Conservation (phyloP, 2,113 vertebrate genomes). For the Cygnus atratus region DNA sequence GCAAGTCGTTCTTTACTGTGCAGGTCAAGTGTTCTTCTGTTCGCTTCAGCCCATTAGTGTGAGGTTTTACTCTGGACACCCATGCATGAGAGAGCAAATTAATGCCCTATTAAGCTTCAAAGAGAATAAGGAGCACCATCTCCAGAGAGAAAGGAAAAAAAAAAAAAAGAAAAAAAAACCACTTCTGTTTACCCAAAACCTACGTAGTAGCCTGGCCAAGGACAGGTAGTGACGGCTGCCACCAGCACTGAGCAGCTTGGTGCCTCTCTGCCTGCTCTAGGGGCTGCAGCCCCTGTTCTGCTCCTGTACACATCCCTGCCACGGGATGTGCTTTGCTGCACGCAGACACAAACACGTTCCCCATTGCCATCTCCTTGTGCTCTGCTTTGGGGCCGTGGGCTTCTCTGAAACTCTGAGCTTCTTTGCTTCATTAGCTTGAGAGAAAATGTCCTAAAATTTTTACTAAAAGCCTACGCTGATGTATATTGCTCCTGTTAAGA, state of each 20-base stretch:
- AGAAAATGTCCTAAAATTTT: neutral
- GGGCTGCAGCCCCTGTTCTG: neutral
- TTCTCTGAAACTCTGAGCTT: neutral
- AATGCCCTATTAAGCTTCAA: neutral
- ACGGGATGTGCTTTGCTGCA: rapidly evolving
- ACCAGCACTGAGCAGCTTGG: rapidly evolving
- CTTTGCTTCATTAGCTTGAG: neutral
- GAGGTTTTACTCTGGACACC: neutral
- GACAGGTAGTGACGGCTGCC: neutral
- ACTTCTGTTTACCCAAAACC: neutral
- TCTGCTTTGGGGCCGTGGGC: neutral
- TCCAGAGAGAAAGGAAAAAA: neutral
- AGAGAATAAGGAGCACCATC: neutral
- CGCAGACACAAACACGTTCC: neutral
- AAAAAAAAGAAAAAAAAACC: neutral
- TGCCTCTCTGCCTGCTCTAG: neutral
- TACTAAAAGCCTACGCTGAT: neutral
- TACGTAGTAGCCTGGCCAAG: neutral
- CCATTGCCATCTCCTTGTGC: no score
- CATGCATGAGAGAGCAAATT: neutral
- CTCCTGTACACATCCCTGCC: rapidly evolving
- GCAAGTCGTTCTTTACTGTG: neutral
- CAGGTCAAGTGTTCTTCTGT: neutral
- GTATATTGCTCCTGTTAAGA: neutral
- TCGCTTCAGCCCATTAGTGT: neutral